Evolutionary conservation across 2,113 vertebrate species (phyloP), one percentile per base, ranked within the genome.

Genomic region (Saguinus imperator): DNA sequence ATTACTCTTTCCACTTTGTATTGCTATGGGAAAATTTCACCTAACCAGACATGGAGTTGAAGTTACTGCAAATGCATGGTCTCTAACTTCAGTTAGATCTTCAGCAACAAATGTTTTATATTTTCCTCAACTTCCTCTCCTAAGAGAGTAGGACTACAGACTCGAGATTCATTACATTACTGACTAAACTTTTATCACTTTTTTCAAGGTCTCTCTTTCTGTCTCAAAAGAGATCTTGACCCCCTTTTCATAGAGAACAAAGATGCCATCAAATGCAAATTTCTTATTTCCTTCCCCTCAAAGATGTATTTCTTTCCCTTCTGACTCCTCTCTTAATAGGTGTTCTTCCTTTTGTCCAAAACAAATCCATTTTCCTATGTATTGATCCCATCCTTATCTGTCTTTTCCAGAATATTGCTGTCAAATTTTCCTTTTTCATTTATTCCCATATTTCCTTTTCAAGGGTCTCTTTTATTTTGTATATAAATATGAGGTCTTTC

Each of bases 371-470:
- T n/a, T 70, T 94, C n/a, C 37, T 86, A 23, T 84, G 45, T 70
- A 68, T 16, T 27, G 37, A 88, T 61, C 16, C 25, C 50, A 82
- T 35, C 20, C 48, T 89, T 40, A n/a, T 72, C 37, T 45, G 35
- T 66, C 27, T 81, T 32, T 76, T 37, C 95, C 75, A 86, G 58
- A 94, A 76, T 35, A 70, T 4, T 61, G 16, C 18, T 83, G 12
- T 58, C 6, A 89, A 89, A 37, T 25, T 66, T 89, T 73, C 27
- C 35, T 95, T 50, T 83, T 95, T 68, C 72, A 73, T 14, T 70
- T 85, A 84, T 43, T 55, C 48, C 52, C 57, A 90, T 32, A 29
- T 87, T 92, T 94, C n/a, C 61, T 91, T 96, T 45, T 75, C 45
- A 68, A 83, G 18, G 21, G 2, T 84, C 27, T 95, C 57, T 77